Evolutionary conservation across 1,140 invertebrate species (phyloP), one percentile per base, ranked within the genome.

Genomic region (Papilio xuthus): DNA sequence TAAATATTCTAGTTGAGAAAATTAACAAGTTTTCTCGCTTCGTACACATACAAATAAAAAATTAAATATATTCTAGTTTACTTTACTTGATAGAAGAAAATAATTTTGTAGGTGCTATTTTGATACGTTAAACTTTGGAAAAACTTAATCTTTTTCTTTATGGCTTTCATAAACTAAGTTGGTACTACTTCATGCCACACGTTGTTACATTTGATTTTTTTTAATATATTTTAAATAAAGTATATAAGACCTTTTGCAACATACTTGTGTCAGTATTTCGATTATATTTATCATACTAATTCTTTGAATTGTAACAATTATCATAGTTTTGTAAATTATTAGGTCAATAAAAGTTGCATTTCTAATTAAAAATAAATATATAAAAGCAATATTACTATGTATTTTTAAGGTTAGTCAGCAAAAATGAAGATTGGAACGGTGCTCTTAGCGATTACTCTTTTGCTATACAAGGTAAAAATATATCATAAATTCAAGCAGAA

Each of bases 251-350:
- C 4, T 63, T 63, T 63, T 28, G 10, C 23, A 15, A 28, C 23
- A 28, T 28, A 28, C 32, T 28, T 53, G 23, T 53, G 26, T 74
- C 12, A 53, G 18, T 74, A 7, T 53, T 74, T 74, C 26, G 18
- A 12, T 53, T 50, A 15, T 53, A 44, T 53, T 53, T 53, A 53
- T 74, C 72, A 47, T 74, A 15, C 13, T 28, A 26, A 32, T 74
- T 74, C 72, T 7, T 53, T 12, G 72, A 53, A 74, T 2, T 74
- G 72, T 74, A 53, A 74, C 47, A 74, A 53, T 74, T 74, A 74
- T 74, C 72, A 12, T 32, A 32, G 26, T 74, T 74, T 74, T 53
- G 44, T 50, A 74, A 74, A 74, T 74, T 74, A 28, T 74, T 50
- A 28, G 50, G 72, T 18, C 44, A 74, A 42, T 23, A 42, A n/a